Evolutionary conservation across 53 echinoderm and acorn worm species (phyloP).

Genomic region (Pentamera pediparva): DNA sequence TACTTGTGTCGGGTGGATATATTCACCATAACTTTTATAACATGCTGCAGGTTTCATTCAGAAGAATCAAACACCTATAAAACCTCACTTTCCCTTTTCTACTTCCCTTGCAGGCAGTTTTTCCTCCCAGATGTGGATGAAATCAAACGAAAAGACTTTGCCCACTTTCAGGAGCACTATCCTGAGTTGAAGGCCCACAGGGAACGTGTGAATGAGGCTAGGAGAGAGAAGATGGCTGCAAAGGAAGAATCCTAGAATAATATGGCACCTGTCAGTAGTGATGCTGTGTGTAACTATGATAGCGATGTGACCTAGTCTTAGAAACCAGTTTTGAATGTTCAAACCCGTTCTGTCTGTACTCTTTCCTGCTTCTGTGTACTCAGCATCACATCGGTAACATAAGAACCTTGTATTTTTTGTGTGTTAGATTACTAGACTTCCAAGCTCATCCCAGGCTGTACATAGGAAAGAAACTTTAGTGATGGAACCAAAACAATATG

Average conservation of each 20-base stretch:
- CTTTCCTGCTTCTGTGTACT: too few species aligned
- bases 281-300: not conserved
- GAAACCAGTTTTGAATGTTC: too few species aligned
- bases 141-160: constrained; percentile 37
- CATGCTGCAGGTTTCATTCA: too few species aligned
- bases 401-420: too few species aligned
- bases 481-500: too few species aligned
- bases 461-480: too few species aligned
- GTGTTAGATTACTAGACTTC: too few species aligned
- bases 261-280: not conserved
- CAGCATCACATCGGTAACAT: too few species aligned
- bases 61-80: not conserved
- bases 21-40: too few species aligned
- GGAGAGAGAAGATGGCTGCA: constrained; percentile 26
- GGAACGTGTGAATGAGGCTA: constrained; percentile 39
- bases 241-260: constrained; percentile 3
- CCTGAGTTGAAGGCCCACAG: constrained; percentile 40
- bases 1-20: too few species aligned
- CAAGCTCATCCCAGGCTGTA: too few species aligned
- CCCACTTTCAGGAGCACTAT: constrained; percentile 27
- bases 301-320: constrained; percentile 8
- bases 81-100: not conserved
- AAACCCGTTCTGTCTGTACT: too few species aligned
- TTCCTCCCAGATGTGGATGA: constrained; percentile 53
- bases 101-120: constrained; percentile 30